Percentiles rank a stretch among this genome's conserved stretches.
phyloP scores from a whole-genome alignment of 2,888 invertebrate species.

The Margaritifera margaritifera region DNA sequence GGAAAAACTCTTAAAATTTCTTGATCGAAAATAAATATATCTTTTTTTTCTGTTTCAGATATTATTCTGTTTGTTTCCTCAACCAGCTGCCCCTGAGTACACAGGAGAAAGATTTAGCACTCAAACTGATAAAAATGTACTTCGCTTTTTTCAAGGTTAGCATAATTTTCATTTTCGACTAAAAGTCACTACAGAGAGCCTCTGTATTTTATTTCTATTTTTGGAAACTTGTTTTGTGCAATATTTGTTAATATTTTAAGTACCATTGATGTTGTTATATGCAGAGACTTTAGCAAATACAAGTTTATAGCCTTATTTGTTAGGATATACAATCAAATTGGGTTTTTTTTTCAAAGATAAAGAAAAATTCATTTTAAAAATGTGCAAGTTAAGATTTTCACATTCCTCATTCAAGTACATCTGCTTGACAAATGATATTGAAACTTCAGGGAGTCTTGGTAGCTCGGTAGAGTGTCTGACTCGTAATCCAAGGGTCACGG shows the following conservation, averaged over 20 bases:
- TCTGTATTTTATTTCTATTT: no score
- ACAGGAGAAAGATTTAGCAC: conserved; percentile 84
- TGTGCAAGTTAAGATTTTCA: no score
- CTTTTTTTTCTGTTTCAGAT: conserved; percentile 51
- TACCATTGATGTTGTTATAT: not conserved
- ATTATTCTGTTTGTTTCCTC: conserved; percentile 91
- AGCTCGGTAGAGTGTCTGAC: no score
- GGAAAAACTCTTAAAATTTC: no score
- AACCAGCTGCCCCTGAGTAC: conserved; percentile 84
- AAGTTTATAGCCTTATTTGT: not conserved
- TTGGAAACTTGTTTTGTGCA: not conserved
- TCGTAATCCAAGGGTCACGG: no score
- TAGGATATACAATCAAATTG: not conserved
- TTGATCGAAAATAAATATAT: no score
- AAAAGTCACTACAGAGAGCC: no score
- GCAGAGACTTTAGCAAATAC: not conserved
- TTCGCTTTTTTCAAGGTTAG: conserved; percentile 94
- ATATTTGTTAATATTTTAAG: not conserved
- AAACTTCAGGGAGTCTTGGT: no score
- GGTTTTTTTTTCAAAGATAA: not conserved
- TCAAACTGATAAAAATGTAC: conserved; percentile 90
- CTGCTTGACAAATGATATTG: no score
- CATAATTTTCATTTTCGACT: no score
- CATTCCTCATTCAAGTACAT: no score
- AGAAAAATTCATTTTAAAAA: no score